Evolutionary conservation across 2,888 invertebrate genomes (phyloP), one percentile per base, ranked within the genome.

Genomic region (Sesia bembeciformis): DNA sequence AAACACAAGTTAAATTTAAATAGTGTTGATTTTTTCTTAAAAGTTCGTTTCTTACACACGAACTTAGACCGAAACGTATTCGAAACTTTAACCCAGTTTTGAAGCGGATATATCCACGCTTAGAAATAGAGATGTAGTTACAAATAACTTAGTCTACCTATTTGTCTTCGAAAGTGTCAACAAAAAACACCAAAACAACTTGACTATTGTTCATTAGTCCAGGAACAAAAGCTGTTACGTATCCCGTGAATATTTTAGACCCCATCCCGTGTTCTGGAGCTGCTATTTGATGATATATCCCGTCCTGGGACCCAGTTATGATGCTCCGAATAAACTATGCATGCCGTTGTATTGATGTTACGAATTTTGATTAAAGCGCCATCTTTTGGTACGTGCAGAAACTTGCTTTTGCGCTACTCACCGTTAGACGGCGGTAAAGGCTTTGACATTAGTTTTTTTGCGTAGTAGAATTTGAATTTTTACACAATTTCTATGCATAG

Each of bases 151-250:
- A 1, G 2, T 23, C 23, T 23, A 23, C 23, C 23, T 23, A 23
- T 23, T 23, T 23, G 1, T 23, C 23, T 23, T 23, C 23, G 23
- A 23, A 23, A 23, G 23, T 23, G 23, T 23, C 23, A 23, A 23
- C 23, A 23, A 2, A 23, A 23, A 23, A 23, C 23, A 23, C 42
- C 64, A 58, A 56, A 56, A 46, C n/a, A 46, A 46, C 46, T 6
- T 3, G 63, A 61, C 74, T 76, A 77, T 79, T 74, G 76, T 81
- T 84, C 82, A 86, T 86, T 85, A 83, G 52, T 62, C 62, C 54
- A 57, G 23, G 65, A 83, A 87, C 87, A 85, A 86, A 87, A 83
- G 78, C 82, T 73, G 85, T 87, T 87, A 87, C 77, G 66, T 72
- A 65, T 62, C 62, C 56, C 40, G 68, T 87, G 85, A 87, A 87